These are phyloP conservation scores for Anhinga anhinga DNA, from an alignment of 2,113 vertebrate species.

Conservation along the genomic window DNA sequence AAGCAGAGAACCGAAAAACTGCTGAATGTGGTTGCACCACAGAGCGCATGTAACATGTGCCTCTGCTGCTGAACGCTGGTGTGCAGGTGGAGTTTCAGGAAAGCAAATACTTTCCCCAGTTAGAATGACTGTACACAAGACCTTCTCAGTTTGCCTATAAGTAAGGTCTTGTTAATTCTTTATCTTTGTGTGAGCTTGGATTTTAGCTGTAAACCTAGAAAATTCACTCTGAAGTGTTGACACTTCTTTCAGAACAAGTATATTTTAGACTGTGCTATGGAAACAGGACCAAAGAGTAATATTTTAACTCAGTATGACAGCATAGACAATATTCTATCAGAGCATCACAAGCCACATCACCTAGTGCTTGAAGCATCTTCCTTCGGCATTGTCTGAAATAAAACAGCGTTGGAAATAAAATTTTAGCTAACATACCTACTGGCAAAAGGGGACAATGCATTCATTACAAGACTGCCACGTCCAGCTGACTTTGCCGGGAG, in stretches of 20 bases:
- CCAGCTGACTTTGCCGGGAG: rapidly evolving
- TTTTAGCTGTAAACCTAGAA: neutral
- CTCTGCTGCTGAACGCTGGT: neutral
- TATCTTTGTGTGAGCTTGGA: neutral
- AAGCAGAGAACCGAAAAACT: neutral
- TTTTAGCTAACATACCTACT: neutral
- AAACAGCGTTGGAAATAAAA: neutral
- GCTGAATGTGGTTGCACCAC: neutral
- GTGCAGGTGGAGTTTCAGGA: neutral
- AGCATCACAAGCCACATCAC: neutral
- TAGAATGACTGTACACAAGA: neutral
- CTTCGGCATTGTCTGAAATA: neutral
- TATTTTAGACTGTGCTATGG: neutral
- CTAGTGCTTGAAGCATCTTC: neutral
- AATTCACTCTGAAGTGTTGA: neutral
- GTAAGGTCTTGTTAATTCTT: neutral
- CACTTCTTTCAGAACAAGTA: neutral
- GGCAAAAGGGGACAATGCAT: neutral
- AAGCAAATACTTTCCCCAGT: neutral
- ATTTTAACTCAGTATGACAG: neutral
- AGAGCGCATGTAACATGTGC: neutral
- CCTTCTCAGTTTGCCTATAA: neutral
- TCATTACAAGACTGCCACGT: too few species aligned
- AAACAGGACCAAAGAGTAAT: neutral
- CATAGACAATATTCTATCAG: neutral